Conservation (phyloP, 2,888 invertebrate genomes). For the Hanleya hanleyi region DNA sequence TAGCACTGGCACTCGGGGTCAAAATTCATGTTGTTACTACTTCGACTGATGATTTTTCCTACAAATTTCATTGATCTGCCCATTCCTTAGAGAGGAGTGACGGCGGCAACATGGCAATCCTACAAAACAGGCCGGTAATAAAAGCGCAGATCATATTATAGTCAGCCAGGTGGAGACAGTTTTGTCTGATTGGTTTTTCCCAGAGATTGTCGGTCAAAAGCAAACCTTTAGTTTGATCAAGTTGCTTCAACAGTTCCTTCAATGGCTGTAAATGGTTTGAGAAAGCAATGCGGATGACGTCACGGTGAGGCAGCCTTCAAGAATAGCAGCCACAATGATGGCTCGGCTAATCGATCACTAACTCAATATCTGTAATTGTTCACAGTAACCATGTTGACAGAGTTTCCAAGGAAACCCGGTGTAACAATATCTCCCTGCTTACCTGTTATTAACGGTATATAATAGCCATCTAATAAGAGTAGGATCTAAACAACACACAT, state of each 20-base stretch:
- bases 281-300: neutral
- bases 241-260: neutral
- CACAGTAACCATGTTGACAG: neutral
- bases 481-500: too few species aligned
- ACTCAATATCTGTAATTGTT: slow-evolving; percentile 8
- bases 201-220: neutral
- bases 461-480: too few species aligned
- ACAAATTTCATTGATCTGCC: slow-evolving; percentile 1
- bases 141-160: too few species aligned
- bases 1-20: neutral
- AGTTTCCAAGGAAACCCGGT: neutral
- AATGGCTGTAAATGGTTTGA: too few species aligned
- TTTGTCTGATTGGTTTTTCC: neutral
- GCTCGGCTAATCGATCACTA: neutral
- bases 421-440: slow-evolving; percentile 8
- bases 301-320: neutral
- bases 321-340: neutral
- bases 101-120: neutral
- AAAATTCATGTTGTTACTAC: neutral
- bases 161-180: too few species aligned
- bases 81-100: neutral
- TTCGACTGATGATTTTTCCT: neutral
- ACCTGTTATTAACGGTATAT: slow-evolving; percentile 6
- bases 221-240: neutral
- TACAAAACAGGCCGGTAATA: neutral